Evolutionary conservation across 1,140 invertebrate genomes (phyloP), one percentile per base, ranked within the genome.

Genomic region (Octopus bimaculoides): DNA sequence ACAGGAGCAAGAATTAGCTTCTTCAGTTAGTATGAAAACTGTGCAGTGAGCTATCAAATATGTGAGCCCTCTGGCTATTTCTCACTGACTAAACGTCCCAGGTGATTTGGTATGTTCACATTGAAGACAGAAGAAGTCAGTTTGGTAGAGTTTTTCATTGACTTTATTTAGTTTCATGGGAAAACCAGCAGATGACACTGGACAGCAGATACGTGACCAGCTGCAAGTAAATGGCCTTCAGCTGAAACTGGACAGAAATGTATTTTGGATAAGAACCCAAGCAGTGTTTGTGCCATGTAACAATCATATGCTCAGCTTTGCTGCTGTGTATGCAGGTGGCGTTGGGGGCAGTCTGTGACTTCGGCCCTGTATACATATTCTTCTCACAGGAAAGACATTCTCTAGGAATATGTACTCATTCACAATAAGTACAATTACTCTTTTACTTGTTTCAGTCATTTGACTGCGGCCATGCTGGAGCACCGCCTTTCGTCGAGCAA

Each of bases 251-350:
- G 10, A 66, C 61, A 66, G 61, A 66, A 66, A 66, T n/a, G 61
- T 66, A 66, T 66, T 66, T 66, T 66, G 61, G 61, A 66, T 66
- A 66, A 14, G 61, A 66, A 66, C n/a, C 61, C 61, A 66, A 66
- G 61, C 61, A 66, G 61, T 66, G 61, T 66, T 66, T 66, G 61
- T 66, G 61, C 61, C n/a, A 66, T 66, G 61, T 66, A 66, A 66
- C 61, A 66, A 66, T 66, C 61, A 66, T n/a, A 14, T n/a, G 61
- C 61, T 66, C 3, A 3, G n/a, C n/a, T 3, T 66, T 66, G 61
- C 61, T 3, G 61, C 12, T 3, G 61, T 66, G 61, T n/a, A 66
- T 66, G 61, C 61, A 66, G 61, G 1, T 3, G 61, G 61, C 3
- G 61, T 66, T 66, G 61, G 61, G 61, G 3, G n/a, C 61, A 12